Conservation (phyloP, 2,113 vertebrate genomes). For the Uria aalge region DNA sequence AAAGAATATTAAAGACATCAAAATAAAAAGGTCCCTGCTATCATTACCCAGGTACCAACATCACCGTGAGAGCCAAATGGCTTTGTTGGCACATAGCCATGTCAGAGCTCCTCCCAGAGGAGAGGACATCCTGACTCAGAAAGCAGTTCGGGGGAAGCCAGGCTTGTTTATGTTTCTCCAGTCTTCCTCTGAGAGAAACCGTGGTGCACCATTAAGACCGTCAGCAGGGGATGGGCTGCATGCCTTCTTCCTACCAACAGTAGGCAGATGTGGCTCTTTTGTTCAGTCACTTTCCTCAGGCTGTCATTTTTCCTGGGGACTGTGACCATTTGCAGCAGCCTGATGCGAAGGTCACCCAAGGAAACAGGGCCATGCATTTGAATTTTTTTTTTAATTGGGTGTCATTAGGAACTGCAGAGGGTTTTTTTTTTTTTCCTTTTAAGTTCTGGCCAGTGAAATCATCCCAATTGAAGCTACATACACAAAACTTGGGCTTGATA, state of each 20-base stretch:
- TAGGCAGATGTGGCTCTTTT: slow-evolving; percentile 22
- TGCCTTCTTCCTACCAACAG: background rate
- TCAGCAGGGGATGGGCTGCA: background rate
- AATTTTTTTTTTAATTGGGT: slow-evolving; percentile 27
- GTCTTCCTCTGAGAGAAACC: background rate
- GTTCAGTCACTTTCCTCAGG: slow-evolving; percentile 1
- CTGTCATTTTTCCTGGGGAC: slow-evolving; percentile 25
- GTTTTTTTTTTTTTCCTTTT: background rate
- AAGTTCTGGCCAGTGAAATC: background rate
- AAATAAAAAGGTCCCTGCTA: background rate
- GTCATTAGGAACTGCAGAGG: background rate
- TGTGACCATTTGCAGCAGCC: background rate
- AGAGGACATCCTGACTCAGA: background rate
- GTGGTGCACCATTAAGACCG: background rate
- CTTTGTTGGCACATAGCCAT: background rate
- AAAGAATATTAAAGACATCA: background rate
- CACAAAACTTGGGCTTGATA: background rate
- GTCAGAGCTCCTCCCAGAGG: background rate
- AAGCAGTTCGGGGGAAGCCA: background rate
- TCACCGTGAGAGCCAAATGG: background rate
- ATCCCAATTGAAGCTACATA: background rate
- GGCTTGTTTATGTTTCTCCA: background rate
- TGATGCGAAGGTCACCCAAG: background rate
- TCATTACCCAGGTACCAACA: background rate
- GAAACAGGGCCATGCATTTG: background rate